Conservation (phyloP, 1,140 invertebrate genomes). For the Bombus affinis region DNA sequence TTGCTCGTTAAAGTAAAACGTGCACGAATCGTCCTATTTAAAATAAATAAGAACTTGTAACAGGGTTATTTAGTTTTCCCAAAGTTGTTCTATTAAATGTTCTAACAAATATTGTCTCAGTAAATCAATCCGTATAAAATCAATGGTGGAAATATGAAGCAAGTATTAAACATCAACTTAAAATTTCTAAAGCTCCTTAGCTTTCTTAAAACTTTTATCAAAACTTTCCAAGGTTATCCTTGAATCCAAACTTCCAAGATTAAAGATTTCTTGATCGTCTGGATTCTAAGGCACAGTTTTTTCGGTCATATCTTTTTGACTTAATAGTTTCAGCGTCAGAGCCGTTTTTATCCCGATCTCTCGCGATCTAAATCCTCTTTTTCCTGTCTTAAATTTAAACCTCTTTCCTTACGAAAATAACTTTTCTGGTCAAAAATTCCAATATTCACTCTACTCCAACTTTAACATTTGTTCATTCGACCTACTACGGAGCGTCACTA, state of each 20-base stretch:
- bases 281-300: background rate
- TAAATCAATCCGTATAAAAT: background rate
- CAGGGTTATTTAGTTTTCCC: background rate
- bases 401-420: background rate
- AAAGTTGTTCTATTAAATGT: too few relatives aligned
- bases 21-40: background rate
- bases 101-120: background rate
- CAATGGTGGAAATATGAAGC: background rate
- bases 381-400: background rate
- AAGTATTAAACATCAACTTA: background rate
- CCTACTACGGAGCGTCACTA: too few relatives aligned
- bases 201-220: background rate
- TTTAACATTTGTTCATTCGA: background rate
- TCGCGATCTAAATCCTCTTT: background rate
- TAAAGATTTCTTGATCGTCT: background rate
- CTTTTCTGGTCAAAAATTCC: background rate
- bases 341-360: background rate
- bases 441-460: background rate
- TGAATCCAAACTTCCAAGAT: background rate
- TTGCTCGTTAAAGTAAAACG: constrained; percentile 5
- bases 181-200: background rate
- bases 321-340: background rate
- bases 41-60: background rate
- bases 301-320: background rate
- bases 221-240: background rate